These are phyloP conservation scores for Hecatera dysodea DNA, from an alignment of 2,888 invertebrate genomes.

Conservation along the genomic window DNA sequence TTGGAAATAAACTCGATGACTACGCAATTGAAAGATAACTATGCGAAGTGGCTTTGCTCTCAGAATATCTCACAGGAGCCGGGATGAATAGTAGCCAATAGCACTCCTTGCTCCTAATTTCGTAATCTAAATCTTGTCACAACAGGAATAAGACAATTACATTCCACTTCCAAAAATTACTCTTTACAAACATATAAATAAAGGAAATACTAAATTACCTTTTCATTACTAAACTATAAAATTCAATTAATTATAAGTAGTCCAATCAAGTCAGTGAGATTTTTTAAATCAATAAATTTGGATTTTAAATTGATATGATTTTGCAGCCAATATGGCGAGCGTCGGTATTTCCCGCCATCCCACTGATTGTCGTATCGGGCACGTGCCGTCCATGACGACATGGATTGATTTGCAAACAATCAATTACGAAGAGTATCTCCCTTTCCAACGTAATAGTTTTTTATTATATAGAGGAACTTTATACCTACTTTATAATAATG, in stretches of 20 bases:
- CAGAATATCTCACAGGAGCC: background rate
- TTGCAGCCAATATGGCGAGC: background rate
- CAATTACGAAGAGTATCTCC: constrained; percentile 23
- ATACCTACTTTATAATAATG: background rate
- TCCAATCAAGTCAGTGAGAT: background rate
- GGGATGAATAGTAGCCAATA: background rate
- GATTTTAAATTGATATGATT: background rate
- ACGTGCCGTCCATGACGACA: constrained; percentile 18
- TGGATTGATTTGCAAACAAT: constrained; percentile 2
- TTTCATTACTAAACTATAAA: background rate
- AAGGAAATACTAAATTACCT: too few relatives aligned
- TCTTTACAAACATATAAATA: too few relatives aligned
- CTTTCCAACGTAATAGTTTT: background rate
- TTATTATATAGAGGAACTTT: too few relatives aligned
- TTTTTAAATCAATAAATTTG: background rate
- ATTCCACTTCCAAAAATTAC: too few relatives aligned
- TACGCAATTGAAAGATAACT: background rate
- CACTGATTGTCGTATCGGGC: constrained; percentile 21
- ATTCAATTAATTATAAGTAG: background rate
- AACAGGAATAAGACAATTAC: too few relatives aligned
- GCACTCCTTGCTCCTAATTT: background rate
- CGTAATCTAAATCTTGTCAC: background rate
- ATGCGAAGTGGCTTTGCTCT: background rate
- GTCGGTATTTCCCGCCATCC: constrained; percentile 21
- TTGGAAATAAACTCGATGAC: background rate